Conservation (phyloP, 1,140 invertebrate species). For the Bursaphelenchus mucronatus region DNA sequence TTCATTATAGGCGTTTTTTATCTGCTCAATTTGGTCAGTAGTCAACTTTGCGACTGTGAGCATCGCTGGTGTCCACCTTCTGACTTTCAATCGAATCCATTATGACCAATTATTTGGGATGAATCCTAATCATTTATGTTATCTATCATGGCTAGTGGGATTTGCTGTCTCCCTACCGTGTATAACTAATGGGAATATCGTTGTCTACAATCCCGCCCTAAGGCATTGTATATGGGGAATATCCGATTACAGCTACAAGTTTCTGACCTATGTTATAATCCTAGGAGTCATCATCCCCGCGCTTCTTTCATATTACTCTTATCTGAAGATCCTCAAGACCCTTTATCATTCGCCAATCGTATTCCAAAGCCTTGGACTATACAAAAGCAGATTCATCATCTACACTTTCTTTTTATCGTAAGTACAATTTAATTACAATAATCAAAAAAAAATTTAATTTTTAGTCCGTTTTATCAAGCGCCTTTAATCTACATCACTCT, state of each 20-base stretch:
- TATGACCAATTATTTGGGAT: slow-evolving; percentile 60
- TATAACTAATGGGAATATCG: slow-evolving; percentile 57
- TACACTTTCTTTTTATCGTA: slow-evolving; percentile 56
- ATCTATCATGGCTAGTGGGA: slow-evolving; percentile 58
- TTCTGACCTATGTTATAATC: slow-evolving; percentile 58
- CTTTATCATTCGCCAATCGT: slow-evolving; percentile 59
- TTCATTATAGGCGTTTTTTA: slow-evolving; percentile 56
- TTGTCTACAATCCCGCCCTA: slow-evolving; percentile 54
- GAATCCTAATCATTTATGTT: slow-evolving; percentile 44
- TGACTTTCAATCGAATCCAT: slow-evolving; percentile 60
- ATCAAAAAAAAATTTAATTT: slow-evolving; percentile 19
- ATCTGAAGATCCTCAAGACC: slow-evolving; percentile 57
- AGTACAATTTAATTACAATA: slow-evolving; percentile 21
- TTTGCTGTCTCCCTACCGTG: slow-evolving; percentile 54
- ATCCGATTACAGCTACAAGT: slow-evolving; percentile 58
- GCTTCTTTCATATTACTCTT: slow-evolving; percentile 54
- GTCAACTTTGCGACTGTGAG: slow-evolving; percentile 57
- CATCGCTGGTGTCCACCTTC: slow-evolving; percentile 59
- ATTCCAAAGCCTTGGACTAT: slow-evolving; percentile 58
- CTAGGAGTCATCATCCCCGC: slow-evolving; percentile 56
- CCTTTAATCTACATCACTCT: slow-evolving; percentile 56
- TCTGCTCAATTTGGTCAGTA: slow-evolving; percentile 57
- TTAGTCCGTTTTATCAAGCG: slow-evolving; percentile 56
- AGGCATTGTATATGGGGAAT: slow-evolving; percentile 52
- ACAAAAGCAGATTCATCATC: slow-evolving; percentile 58